Conservation (phyloP, 2,113 vertebrate genomes). For the Bufo gargarizans region DNA sequence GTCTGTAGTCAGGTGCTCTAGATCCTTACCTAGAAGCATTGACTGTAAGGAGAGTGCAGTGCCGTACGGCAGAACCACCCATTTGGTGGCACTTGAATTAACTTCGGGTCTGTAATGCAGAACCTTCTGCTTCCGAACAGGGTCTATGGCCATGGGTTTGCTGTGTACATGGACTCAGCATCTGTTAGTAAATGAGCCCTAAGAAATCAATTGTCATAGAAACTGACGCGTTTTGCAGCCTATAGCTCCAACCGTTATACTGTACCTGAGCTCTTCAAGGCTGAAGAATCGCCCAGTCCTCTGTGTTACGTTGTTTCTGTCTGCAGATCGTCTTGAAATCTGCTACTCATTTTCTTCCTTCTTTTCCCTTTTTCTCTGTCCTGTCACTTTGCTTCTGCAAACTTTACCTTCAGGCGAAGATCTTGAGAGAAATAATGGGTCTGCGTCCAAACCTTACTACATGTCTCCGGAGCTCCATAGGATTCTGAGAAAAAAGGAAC, state of each 20-base stretch:
- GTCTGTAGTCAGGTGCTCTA: too few relatives aligned
- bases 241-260: background rate
- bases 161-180: too few relatives aligned
- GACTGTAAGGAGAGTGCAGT: too few relatives aligned
- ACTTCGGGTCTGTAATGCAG: too few relatives aligned
- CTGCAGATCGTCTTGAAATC: conserved; percentile 24
- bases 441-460: conserved; percentile 90
- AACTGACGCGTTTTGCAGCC: background rate
- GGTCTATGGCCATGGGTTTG: too few relatives aligned
- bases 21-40: too few relatives aligned
- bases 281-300: background rate
- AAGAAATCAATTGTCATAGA: background rate
- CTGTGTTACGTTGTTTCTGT: conserved; percentile 12
- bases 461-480: conserved; percentile 89
- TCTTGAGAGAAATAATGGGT: conserved; percentile 94
- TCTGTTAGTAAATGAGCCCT: background rate
- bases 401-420: conserved; percentile 86
- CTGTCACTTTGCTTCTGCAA: conserved; percentile 59
- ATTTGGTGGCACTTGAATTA: too few relatives aligned
- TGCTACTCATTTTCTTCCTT: conserved; percentile 65
- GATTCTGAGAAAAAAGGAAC: conserved; percentile 86
- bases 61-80: too few relatives aligned
- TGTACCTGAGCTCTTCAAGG: background rate
- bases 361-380: conserved; percentile 54
- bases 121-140: too few relatives aligned